A percentile compares a stretch with the other conserved stretches of the same genome.
These are phyloP conservation scores for Rhinoptilus africanus DNA, from an alignment of 2,113 vertebrate species.

Conservation along the genomic window DNA sequence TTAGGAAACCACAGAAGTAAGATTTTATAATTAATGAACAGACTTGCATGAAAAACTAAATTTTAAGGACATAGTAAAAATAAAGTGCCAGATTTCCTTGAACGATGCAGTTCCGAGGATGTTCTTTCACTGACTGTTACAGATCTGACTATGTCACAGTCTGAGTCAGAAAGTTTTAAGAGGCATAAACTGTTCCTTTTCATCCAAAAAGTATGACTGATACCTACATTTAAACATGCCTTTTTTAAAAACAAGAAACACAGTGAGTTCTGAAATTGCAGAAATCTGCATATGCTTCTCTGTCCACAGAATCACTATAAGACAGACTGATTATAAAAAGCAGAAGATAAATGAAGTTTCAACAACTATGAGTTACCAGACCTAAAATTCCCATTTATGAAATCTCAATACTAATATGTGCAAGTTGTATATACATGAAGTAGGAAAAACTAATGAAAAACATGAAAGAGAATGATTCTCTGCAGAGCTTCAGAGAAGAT, in stretches of 20 bases:
- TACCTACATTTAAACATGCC: background rate
- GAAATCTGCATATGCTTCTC: background rate
- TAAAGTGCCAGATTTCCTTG: background rate
- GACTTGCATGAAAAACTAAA: background rate
- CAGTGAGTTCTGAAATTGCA: background rate
- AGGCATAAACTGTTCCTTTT: background rate
- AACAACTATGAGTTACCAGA: background rate
- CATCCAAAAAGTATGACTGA: background rate
- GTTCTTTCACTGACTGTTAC: background rate
- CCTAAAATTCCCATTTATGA: background rate
- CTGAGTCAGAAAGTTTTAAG: background rate
- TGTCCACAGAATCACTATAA: background rate
- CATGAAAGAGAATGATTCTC: background rate
- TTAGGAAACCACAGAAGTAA: background rate
- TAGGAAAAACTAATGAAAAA: background rate
- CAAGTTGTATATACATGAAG: background rate
- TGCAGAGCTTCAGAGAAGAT: background rate
- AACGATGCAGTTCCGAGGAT: background rate
- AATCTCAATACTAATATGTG: background rate
- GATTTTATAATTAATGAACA: background rate
- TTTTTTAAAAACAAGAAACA: background rate
- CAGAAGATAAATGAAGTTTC: background rate
- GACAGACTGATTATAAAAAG: background rate
- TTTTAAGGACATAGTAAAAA: background rate
- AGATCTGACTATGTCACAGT: background rate